Percentiles rank a stretch among this genome's conserved stretches.
Evolutionary conservation across 64 coral and sea anemone species (phyloP).

Genomic region (Exaiptasia diaphana): DNA sequence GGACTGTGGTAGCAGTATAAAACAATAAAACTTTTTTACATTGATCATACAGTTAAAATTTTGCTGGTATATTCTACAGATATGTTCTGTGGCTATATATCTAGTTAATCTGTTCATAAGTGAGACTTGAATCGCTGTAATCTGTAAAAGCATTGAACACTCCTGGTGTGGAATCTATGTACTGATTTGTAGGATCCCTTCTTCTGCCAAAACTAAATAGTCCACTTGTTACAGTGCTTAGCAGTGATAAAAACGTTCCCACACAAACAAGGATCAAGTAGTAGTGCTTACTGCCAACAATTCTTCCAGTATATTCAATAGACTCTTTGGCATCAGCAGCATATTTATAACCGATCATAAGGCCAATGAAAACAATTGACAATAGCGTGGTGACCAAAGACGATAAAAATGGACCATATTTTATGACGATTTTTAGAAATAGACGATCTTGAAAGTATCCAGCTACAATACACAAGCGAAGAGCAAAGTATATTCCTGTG

Average conservation of each 20-base stretch:
- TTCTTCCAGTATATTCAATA: background rate
- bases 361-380: background rate
- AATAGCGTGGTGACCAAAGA: background rate
- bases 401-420: background rate
- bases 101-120: constrained; percentile 10
- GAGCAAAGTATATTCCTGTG: constrained; percentile 1
- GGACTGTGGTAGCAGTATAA: too few species aligned
- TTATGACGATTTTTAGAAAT: background rate
- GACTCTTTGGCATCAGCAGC: background rate
- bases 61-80: too few species aligned
- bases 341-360: background rate
- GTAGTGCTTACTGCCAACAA: background rate
- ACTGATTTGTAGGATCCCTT: background rate
- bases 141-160: background rate
- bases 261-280: background rate
- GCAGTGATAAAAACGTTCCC: background rate
- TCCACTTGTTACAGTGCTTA: background rate
- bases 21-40: too few species aligned
- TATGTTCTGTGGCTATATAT: too few species aligned
- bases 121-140: background rate
- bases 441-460: background rate
- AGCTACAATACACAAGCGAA: background rate
- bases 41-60: too few species aligned
- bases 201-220: background rate
- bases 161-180: background rate